Evolutionary conservation across 2,888 invertebrate species (phyloP).

Genomic region (Pterostichus madidus): DNA sequence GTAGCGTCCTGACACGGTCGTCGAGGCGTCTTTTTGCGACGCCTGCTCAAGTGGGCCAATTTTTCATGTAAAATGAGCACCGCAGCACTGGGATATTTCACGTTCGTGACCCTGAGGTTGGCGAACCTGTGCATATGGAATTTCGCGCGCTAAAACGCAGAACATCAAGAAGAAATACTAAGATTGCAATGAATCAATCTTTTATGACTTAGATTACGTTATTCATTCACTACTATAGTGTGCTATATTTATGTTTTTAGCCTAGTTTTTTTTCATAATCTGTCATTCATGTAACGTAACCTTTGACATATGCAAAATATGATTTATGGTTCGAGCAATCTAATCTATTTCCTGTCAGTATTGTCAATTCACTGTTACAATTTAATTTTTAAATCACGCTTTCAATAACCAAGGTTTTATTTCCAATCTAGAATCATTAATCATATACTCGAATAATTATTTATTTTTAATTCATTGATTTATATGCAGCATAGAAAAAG

Average conservation of each 20-base stretch:
- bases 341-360: conserved; percentile 46
- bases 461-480: no score
- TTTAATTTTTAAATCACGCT: conserved; percentile 17
- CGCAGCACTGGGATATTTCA: conserved; percentile 18
- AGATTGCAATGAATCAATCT: conserved; percentile 20
- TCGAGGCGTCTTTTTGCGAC: conserved; percentile 4
- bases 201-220: conserved; percentile 34
- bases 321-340: conserved; percentile 2
- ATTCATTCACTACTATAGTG: not conserved
- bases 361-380: conserved; percentile 21
- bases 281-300: conserved; percentile 17
- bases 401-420: conserved; percentile 29
- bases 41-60: conserved; percentile 13
- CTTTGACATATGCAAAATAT: not conserved
- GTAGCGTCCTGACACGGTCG: conserved; percentile 13
- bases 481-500: no score
- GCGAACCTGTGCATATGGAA: conserved; percentile 39
- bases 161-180: not conserved
- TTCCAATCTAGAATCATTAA: conserved; percentile 15
- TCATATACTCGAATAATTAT: conserved; percentile 19
- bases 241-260: conserved; percentile 25
- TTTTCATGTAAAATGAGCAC: conserved; percentile 38
- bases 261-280: conserved; percentile 15
- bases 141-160: conserved; percentile 11
- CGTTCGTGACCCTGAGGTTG: conserved; percentile 44